These are phyloP conservation scores for Siniperca scherzeri DNA, from an alignment of 2,797 vertebrate species.

Conservation along the genomic window DNA sequence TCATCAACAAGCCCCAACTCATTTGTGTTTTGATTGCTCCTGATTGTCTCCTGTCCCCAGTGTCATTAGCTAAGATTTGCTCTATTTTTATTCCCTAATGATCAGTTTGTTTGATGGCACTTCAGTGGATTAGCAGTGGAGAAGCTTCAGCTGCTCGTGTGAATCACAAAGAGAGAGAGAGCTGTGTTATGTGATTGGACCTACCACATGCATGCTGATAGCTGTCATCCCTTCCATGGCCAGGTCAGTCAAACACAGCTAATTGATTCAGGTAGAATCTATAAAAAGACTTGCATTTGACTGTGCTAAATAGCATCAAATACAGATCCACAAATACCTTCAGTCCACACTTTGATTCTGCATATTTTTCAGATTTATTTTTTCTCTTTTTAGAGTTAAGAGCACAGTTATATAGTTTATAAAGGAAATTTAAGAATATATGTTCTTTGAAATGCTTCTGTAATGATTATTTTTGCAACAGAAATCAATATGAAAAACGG, in stretches of 20 bases:
- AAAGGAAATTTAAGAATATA: not conserved
- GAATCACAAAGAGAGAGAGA: constrained; percentile 50
- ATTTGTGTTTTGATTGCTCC: constrained; percentile 65
- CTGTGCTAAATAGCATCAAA: constrained; percentile 25
- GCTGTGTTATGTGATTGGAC: constrained; percentile 41
- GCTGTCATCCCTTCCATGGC: constrained; percentile 45
- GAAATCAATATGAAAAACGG: not conserved
- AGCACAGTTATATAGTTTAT: not conserved
- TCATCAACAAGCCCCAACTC: constrained; percentile 34
- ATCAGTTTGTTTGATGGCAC: constrained; percentile 62
- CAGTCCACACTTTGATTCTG: constrained; percentile 22
- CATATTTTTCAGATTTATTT: not conserved
- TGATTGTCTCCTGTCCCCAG: constrained; percentile 62
- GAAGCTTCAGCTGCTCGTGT: constrained; percentile 50
- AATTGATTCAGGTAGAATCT: constrained; percentile 44
- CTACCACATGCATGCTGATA: constrained; percentile 22
- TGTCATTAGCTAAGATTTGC: constrained; percentile 67
- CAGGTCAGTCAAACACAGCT: constrained; percentile 40
- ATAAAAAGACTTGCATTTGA: constrained; percentile 47
- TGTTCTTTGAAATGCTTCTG: not conserved
- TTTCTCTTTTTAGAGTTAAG: not conserved
- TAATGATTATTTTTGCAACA: not conserved
- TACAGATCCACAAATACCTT: constrained; percentile 35
- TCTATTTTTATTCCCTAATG: constrained; percentile 71
- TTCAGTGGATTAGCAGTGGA: constrained; percentile 55